These are phyloP conservation scores for Piscicola geometra DNA, from an alignment of 2,888 invertebrate genomes.

Conservation along the genomic window DNA sequence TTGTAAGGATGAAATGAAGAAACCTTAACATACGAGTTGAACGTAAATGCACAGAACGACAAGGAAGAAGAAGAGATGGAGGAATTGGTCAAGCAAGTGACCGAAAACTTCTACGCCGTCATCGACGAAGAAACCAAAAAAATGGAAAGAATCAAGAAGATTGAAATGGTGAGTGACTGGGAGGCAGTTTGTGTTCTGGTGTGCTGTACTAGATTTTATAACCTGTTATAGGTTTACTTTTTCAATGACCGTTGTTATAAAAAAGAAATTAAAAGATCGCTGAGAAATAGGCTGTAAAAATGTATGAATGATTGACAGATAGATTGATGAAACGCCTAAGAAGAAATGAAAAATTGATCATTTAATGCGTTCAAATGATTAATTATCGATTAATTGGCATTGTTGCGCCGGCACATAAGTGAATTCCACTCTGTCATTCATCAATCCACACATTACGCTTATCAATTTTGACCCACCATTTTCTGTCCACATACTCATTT, in stretches of 20 bases:
- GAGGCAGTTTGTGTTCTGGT: too few species aligned
- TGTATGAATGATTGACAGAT: too few species aligned
- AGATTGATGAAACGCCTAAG: background rate
- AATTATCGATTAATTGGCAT: background rate
- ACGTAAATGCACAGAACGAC: background rate
- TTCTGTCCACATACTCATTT: background rate
- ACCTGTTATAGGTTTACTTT: too few species aligned
- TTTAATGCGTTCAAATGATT: background rate
- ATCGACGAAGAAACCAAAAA: slow-evolving; percentile 29
- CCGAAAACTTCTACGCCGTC: slow-evolving; percentile 26
- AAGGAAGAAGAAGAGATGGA: slow-evolving; percentile 10
- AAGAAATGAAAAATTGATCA: background rate
- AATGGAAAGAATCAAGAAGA: slow-evolving; percentile 12
- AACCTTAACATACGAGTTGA: too few species aligned
- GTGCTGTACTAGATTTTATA: too few species aligned
- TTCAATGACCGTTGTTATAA: too few species aligned
- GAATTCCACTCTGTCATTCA: background rate
- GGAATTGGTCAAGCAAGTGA: slow-evolving; percentile 16
- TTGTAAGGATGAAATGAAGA: too few species aligned
- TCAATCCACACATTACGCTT: background rate
- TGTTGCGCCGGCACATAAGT: background rate
- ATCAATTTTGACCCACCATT: too few species aligned
- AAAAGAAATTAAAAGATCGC: background rate
- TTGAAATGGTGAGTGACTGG: too few species aligned
- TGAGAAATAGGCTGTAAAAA: too few species aligned